Evolutionary conservation across 2,888 invertebrate genomes (phyloP), one percentile per base, ranked within the genome.

Genomic region (Ichneumoninae sp.): DNA sequence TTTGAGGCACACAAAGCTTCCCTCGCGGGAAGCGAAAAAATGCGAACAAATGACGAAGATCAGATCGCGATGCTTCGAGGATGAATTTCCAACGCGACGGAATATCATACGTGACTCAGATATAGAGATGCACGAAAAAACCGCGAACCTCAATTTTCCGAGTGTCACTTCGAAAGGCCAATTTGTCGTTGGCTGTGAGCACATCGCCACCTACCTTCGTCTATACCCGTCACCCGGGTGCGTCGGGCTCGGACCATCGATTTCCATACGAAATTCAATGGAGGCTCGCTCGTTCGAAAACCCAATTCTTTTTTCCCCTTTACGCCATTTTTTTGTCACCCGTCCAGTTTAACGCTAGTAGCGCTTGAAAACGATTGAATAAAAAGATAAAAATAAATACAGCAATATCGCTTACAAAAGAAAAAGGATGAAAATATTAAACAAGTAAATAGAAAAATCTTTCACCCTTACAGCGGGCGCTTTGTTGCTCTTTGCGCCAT

Each of bases 201-300:
- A 50, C 40, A 36, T 66, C 47, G 54, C 36, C 19, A 57, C 16
- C 33, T 57, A 33, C 33, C 36, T 47, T 69, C 57, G 69, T 63
- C 50, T 70, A 70, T 70, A 74, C 40, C 70, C 16, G 13, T 63
- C 60, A 44, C 4, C 60, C 33, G n/a, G 7, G 52, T 7, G 63
- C 52, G 68, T 77, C 33, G 74, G 63, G 60, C 36, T 54, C 52
- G 44, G 74, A 81, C 81, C 50, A 47, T 52, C 22, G 54, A 63
- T 70, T 65, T 79, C 57, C 70, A 70, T 40, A 47, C 54, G 40
- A 70, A 85, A 81, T 78, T 81, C 78, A 75, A 81, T 85, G 75
- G 52, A 77, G 69, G 63, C 54, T 36, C 44, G 33, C 16, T n/a
- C 71, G 57, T 66, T 66, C 70, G 70, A 19, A 47, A 30, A 78